A percentile compares a stretch with the other conserved stretches of the same genome.
phyloP scores from a whole-genome alignment of 1,140 invertebrate species.

The Drosophila ercepeae region DNA sequence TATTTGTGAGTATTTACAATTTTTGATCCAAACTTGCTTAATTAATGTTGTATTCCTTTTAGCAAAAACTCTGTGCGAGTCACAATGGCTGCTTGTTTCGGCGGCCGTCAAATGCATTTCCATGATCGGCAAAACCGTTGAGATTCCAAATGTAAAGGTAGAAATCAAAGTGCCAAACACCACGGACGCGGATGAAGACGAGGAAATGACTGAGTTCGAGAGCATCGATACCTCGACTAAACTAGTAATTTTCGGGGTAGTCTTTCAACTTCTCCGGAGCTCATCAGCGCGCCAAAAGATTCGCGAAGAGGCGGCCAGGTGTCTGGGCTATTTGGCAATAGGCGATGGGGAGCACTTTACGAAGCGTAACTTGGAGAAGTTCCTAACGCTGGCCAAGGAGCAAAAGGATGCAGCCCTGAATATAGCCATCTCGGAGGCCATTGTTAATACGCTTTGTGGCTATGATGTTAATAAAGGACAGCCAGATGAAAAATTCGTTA shows the following conservation, averaged over 20 bases:
- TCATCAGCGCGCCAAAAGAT: slow-evolving; percentile 72
- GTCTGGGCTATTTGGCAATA: slow-evolving; percentile 78
- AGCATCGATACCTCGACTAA: slow-evolving; percentile 71
- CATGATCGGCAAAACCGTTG: slow-evolving; percentile 76
- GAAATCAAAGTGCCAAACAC: slow-evolving; percentile 62
- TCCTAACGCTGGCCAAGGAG: slow-evolving; percentile 68
- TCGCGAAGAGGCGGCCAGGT: slow-evolving; percentile 76
- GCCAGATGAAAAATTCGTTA: slow-evolving; percentile 87
- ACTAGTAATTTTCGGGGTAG: slow-evolving; percentile 64
- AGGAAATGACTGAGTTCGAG: slow-evolving; percentile 64
- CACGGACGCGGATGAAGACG: slow-evolving; percentile 62
- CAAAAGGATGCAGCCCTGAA: slow-evolving; percentile 81
- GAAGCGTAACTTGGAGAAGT: slow-evolving; percentile 74
- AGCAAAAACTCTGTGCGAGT: slow-evolving; percentile 74
- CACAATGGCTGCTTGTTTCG: slow-evolving; percentile 78
- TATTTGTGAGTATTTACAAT: slow-evolving; percentile 50
- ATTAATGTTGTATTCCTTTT: not conserved
- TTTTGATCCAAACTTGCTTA: not conserved
- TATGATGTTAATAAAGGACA: slow-evolving; percentile 84
- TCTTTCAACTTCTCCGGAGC: slow-evolving; percentile 73
- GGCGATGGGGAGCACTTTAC: slow-evolving; percentile 81
- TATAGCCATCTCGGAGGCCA: slow-evolving; percentile 81
- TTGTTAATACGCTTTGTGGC: slow-evolving; percentile 78
- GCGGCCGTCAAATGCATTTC: slow-evolving; percentile 82
- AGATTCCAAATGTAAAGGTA: slow-evolving; percentile 77